Conservation (phyloP, 2,888 invertebrate genomes). For the Ophion ventricosus region DNA sequence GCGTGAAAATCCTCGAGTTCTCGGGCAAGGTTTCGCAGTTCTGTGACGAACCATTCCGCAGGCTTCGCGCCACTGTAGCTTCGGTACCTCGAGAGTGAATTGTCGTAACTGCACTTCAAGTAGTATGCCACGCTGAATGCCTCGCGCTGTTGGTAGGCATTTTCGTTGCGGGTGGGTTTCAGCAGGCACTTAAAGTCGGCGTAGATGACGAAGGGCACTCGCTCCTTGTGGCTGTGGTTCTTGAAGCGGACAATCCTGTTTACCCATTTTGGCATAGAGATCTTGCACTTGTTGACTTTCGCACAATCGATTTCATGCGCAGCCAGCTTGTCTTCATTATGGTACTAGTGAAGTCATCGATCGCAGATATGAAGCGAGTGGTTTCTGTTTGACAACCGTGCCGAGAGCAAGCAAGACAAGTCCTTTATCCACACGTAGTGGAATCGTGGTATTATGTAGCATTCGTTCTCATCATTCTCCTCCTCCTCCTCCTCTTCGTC, state of each 20-base stretch:
- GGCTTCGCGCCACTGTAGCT: constrained; percentile 38
- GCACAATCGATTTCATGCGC: constrained; percentile 20
- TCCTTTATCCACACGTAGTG: constrained; percentile 47
- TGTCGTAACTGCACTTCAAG: constrained; percentile 45
- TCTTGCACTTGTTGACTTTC: constrained; percentile 29
- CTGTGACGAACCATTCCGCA: constrained; percentile 52
- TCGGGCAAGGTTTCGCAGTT: constrained; percentile 28
- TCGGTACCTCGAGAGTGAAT: constrained; percentile 47
- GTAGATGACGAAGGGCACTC: constrained; percentile 59
- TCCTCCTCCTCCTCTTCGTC: constrained; percentile 39
- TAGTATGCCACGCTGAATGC: constrained; percentile 50
- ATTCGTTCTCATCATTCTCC: too few species aligned
- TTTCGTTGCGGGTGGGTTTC: constrained; percentile 35
- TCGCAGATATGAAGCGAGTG: constrained; percentile 34
- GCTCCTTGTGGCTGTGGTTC: constrained; percentile 54
- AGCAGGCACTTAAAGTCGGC: constrained; percentile 63
- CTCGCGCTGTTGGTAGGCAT: constrained; percentile 45
- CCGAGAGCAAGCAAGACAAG: constrained; percentile 14
- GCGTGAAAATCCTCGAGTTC: constrained; percentile 18
- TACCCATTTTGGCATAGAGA: constrained; percentile 37
- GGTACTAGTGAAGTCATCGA: constrained; percentile 32
- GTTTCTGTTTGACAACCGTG: not conserved
- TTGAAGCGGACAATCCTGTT: constrained; percentile 58
- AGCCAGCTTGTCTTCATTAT: not conserved
- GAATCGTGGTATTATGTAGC: not conserved